These are phyloP conservation scores for Leptopilina boulardi DNA, from an alignment of 1,140 invertebrate genomes.

Conservation along the genomic window DNA sequence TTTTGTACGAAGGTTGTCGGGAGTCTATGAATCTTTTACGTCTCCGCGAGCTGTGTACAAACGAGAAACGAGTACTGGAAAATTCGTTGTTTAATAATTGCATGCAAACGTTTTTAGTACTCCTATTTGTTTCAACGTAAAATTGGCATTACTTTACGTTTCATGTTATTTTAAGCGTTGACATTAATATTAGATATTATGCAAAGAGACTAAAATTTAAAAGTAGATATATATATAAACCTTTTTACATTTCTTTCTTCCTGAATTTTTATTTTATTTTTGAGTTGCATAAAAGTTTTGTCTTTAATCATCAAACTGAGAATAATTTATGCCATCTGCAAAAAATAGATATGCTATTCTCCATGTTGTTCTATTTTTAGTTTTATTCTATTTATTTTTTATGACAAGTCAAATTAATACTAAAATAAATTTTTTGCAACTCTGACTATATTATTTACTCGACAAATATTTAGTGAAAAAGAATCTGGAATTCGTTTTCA, in stretches of 20 bases:
- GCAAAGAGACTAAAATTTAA: not conserved
- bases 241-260: not conserved
- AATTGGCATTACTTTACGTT: not conserved
- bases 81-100: constrained; percentile 10
- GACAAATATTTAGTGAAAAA: no score
- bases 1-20: not conserved
- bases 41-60: constrained; percentile 7
- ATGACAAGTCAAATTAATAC: no score
- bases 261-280: not conserved
- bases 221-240: not conserved
- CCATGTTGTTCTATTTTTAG: no score
- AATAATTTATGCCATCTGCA: no score
- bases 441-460: no score
- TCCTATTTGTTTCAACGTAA: not conserved
- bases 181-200: not conserved
- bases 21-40: not conserved
- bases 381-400: no score
- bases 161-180: not conserved
- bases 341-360: no score
- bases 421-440: no score
- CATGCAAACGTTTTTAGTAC: constrained; percentile 5
- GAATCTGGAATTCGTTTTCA: not conserved
- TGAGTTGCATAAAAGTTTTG: no score
- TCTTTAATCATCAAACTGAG: no score
- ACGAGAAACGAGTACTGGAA: constrained; percentile 6